These are phyloP conservation scores for Eulemur macaco DNA, from an alignment of 2,113 vertebrate genomes.

Conservation along the genomic window DNA sequence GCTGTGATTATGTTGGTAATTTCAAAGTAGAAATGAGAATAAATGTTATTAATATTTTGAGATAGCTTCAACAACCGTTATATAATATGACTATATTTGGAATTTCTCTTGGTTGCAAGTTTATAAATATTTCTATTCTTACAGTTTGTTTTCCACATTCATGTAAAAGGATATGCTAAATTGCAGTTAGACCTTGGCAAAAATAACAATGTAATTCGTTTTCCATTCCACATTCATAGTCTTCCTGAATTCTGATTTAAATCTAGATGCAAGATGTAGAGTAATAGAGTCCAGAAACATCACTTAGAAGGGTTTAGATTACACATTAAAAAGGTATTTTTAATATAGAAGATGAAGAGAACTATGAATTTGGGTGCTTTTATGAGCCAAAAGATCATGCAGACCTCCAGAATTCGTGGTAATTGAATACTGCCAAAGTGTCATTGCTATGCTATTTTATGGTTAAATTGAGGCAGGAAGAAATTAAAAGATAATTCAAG, in stretches of 20 bases:
- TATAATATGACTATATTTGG: neutral
- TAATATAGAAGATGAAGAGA: neutral
- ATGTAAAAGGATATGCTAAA: neutral
- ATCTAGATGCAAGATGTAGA: neutral
- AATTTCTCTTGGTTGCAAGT: neutral
- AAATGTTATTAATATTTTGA: neutral
- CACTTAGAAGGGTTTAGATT: neutral
- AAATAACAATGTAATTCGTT: neutral
- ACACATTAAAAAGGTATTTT: neutral
- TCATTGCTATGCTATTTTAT: neutral
- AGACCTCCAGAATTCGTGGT: neutral
- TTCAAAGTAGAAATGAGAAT: neutral
- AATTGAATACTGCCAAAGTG: neutral
- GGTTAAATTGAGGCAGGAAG: neutral
- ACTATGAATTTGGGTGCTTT: neutral
- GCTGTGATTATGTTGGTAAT: neutral
- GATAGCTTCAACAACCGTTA: neutral
- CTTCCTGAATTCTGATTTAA: neutral
- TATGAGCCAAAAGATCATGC: neutral
- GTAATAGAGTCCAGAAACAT: neutral
- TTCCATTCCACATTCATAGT: neutral
- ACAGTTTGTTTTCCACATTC: neutral
- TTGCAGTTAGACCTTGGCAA: neutral
- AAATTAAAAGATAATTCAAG: neutral
- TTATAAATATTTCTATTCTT: neutral